Conservation (phyloP, 2,113 vertebrate species). For the Sitta europaea region DNA sequence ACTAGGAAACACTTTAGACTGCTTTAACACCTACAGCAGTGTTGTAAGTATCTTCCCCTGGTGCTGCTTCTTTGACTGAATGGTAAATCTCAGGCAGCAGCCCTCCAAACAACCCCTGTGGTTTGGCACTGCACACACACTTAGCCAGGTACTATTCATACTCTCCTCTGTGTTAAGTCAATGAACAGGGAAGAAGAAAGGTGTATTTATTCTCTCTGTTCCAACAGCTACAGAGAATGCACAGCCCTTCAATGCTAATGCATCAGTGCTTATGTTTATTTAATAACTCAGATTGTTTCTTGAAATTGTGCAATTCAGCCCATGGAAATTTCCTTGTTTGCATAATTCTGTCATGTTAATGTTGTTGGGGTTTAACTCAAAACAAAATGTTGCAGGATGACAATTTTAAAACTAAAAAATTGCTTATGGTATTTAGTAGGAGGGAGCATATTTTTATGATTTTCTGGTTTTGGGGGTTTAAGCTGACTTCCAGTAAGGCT, state of each 20-base stretch:
- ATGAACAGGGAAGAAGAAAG: neutral
- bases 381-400: neutral
- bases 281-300: constrained; percentile 2
- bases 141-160: neutral
- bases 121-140: neutral
- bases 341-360: constrained; percentile 6
- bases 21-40: neutral
- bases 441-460: neutral
- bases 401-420: constrained; percentile 18
- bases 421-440: neutral
- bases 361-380: neutral
- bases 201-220: constrained; percentile 24
- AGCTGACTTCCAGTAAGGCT: neutral
- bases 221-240: neutral
- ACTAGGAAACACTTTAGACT: neutral
- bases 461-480: neutral
- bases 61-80: neutral
- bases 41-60: neutral
- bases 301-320: neutral
- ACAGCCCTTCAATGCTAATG: neutral
- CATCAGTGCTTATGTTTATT: neutral
- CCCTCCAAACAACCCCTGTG: neutral
- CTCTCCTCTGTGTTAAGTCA: neutral
- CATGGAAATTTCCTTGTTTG: constrained; percentile 56
- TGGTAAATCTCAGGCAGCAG: neutral